Conservation (phyloP, 2,888 invertebrate species). For the Hydriomena furcata region DNA sequence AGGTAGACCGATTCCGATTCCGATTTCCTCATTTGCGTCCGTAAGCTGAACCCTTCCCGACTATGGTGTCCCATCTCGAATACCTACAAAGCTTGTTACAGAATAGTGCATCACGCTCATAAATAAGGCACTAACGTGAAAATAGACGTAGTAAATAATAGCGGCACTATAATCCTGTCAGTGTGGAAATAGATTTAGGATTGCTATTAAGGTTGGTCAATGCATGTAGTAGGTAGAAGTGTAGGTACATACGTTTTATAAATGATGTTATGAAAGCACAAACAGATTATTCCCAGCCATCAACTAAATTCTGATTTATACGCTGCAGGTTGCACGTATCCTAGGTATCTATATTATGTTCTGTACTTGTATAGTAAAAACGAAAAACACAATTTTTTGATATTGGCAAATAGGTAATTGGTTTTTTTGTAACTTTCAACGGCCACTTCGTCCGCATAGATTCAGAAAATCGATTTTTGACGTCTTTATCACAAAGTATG, state of each 20-base stretch:
- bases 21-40: neutral
- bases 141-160: constrained; percentile 35
- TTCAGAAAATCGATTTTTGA: too few relatives aligned
- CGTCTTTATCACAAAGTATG: too few relatives aligned
- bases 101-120: constrained; percentile 28
- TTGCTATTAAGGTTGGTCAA: constrained; percentile 15
- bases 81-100: constrained; percentile 31
- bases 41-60: neutral
- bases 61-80: constrained; percentile 18
- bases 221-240: constrained; percentile 5
- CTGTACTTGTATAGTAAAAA: too few relatives aligned
- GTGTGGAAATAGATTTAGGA: constrained; percentile 26
- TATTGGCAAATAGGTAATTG: too few relatives aligned
- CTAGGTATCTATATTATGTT: too few relatives aligned
- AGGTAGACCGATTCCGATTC: too few relatives aligned
- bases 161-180: constrained; percentile 31
- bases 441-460: too few relatives aligned
- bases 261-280: neutral
- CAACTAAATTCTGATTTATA: too few relatives aligned
- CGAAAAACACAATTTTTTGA: too few relatives aligned
- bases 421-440: too few relatives aligned
- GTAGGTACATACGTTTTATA: constrained; percentile 5
- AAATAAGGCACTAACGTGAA: constrained; percentile 33
- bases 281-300: too few relatives aligned
- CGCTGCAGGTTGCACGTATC: too few relatives aligned